Base-by-base conservation (phyloP, 2,888 invertebrate species). In the Arenicola marina region DNA sequence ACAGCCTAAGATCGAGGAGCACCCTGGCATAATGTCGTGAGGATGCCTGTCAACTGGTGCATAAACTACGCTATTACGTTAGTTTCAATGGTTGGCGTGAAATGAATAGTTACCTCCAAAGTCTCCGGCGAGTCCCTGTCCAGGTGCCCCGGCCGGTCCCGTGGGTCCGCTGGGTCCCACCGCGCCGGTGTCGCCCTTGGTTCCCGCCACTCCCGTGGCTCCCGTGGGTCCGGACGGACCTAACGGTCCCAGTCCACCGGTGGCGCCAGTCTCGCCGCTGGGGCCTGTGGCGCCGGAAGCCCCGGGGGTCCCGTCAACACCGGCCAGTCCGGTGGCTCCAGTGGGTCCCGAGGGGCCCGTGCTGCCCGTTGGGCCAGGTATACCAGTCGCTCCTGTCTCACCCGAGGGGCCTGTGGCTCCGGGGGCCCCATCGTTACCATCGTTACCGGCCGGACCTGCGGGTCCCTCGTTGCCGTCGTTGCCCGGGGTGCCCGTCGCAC, bases 71-170 rank as follows among this genome's bases (percentile, higher is more conserved):
- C n/a, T n/a, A n/a, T n/a, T n/a, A n/a, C n/a, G n/a, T n/a, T n/a
- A n/a, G n/a, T n/a, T n/a, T n/a, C n/a, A n/a, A n/a, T n/a, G n/a
- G n/a, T n/a, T n/a, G n/a, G n/a, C n/a, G n/a, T n/a, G n/a, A n/a
- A n/a, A n/a, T n/a, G n/a, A n/a, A n/a, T n/a, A n/a, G n/a, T n/a
- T n/a, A n/a, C n/a, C n/a, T n/a, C n/a, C n/a, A n/a, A n/a, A n/a
- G n/a, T n/a, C n/a, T n/a, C n/a, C n/a, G n/a, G n/a, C n/a, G n/a
- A n/a, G n/a, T n/a, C n/a, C 38, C 53, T 33, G 56, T 24, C 62
- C 62, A 26, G 51, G 51, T 4, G 58, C 59, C n/a, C 62, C 62
- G 7, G 58, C 51, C 7, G n/a, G 28, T 32, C 62, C 62, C 18
- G 51, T 62, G 2, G 44, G 44, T 15, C 62, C 62, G 34, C 28